phyloP scores from a whole-genome alignment of 2,888 invertebrate species.

The Ornithoptera alexandrae region DNA sequence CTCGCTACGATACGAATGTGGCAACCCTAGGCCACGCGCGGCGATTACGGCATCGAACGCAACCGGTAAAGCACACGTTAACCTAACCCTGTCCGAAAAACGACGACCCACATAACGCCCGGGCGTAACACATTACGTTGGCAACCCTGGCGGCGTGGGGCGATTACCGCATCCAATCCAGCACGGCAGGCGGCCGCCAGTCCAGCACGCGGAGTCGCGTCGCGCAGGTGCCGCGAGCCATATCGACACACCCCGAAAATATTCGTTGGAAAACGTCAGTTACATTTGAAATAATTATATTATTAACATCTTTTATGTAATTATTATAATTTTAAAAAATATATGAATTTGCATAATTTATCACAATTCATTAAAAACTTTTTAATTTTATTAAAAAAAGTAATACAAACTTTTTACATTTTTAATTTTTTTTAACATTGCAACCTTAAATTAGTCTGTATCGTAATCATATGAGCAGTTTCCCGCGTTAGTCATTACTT shows the following conservation, averaged over 20 bases:
- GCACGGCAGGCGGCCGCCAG: constrained; percentile 8
- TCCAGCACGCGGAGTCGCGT: constrained; percentile 25
- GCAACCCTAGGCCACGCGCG: background rate
- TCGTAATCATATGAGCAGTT: too few relatives aligned
- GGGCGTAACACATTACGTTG: constrained; percentile 20
- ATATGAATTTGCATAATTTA: too few relatives aligned
- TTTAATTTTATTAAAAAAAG: too few relatives aligned
- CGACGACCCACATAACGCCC: constrained; percentile 24
- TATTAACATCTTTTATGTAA: too few relatives aligned
- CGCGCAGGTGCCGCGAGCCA: constrained; percentile 24
- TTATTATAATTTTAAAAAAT: too few relatives aligned
- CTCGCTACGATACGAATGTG: background rate
- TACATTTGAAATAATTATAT: background rate
- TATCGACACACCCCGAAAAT: constrained; percentile 1
- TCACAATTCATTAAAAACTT: too few relatives aligned
- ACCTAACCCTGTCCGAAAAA: constrained; percentile 28
- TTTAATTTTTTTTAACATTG: too few relatives aligned
- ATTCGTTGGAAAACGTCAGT: constrained; percentile 6
- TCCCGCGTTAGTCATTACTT: too few relatives aligned
- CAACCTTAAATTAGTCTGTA: too few relatives aligned
- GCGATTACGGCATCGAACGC: constrained; percentile 2
- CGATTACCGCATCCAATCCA: constrained; percentile 3
- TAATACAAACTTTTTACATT: too few relatives aligned
- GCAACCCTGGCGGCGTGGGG: constrained; percentile 24
- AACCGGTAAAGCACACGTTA: constrained; percentile 21